Evolutionary conservation across 2,113 vertebrate species (phyloP).

Genomic region (Galbula dea): DNA sequence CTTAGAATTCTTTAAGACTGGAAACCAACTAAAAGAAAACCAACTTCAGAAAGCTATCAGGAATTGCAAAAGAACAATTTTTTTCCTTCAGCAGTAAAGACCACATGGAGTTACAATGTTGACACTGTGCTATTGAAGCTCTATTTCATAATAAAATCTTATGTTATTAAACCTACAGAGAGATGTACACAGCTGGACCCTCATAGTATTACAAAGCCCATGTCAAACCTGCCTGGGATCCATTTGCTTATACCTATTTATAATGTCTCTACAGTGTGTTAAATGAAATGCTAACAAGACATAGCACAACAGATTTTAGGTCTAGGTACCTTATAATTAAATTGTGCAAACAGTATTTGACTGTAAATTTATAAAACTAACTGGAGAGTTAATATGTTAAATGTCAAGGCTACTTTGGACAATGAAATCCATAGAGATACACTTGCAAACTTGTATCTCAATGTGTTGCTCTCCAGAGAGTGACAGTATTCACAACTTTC

Average conservation of each 20-base stretch:
- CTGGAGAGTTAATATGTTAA: conserved; percentile 1
- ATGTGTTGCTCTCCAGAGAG: not conserved
- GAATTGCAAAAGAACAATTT: not conserved
- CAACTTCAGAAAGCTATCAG: not conserved
- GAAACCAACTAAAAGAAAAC: not conserved
- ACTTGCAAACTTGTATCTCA: conserved; percentile 41
- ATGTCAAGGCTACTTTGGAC: conserved; percentile 38
- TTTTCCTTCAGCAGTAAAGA: not conserved
- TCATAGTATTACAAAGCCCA: not conserved
- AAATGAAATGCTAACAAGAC: not conserved
- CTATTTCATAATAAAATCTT: not conserved
- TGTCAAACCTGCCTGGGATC: not conserved
- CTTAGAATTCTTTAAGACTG: not conserved
- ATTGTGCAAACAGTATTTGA: not conserved
- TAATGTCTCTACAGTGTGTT: not conserved
- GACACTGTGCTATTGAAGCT: not conserved
- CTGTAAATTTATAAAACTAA: not conserved
- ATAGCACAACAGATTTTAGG: not conserved
- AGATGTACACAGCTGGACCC: not conserved
- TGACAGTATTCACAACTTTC: not conserved
- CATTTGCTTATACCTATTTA: not conserved
- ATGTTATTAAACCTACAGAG: not conserved
- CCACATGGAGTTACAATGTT: not conserved
- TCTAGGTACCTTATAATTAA: not conserved
- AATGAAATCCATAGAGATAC: conserved; percentile 15